Evolutionary conservation across 2,888 invertebrate genomes (phyloP), one percentile per base, ranked within the genome.

Genomic region (Perizoma affinitatum): DNA sequence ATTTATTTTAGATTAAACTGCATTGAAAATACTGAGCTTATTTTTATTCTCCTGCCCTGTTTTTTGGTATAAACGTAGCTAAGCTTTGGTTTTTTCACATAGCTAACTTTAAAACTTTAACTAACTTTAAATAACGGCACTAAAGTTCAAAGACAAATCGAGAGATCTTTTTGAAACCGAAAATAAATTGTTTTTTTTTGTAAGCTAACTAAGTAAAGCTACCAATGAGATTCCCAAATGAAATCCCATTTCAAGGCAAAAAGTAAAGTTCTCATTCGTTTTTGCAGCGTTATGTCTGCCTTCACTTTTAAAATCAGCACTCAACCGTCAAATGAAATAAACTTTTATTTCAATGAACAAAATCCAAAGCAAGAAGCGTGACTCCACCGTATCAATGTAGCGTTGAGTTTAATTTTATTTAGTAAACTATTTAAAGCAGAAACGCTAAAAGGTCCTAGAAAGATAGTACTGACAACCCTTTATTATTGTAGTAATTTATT

Each of bases 1-100:
- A 61, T 46, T 57, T 56, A 61, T 61, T 61, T 52, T 61, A 49
- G 48, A n/a, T 5, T 44, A 61, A 50, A 57, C 22, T 34, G 57
- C 61, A 61, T 45, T n/a, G 33, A 43, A 42, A 51, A 52, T 52
- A 52, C 7, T 0, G 4, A 44, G 7, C 22, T 3, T n/a, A 22
- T 38, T 38, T 6, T 6, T 38, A 38, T 38, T 38, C 7, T 38
- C 38, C 38, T 22, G 22, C 22, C 3, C 1, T 22, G 22, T 22
- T 22, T 22, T 22, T 22, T 22, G n/a, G n/a, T 22, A 22, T 22
- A 22, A 22, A 22, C 22, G 22, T 3, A 22, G 22, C 22, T 22
- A 22, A 22, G 22, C 22, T 22, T 22, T 22, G 22, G 22, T 22
- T 22, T 2, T 22, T 22, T 22, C 22, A 2, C 22, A 22, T 22